Evolutionary conservation across 2,797 vertebrate species (phyloP).

Genomic region (Danio jaintianensis): DNA sequence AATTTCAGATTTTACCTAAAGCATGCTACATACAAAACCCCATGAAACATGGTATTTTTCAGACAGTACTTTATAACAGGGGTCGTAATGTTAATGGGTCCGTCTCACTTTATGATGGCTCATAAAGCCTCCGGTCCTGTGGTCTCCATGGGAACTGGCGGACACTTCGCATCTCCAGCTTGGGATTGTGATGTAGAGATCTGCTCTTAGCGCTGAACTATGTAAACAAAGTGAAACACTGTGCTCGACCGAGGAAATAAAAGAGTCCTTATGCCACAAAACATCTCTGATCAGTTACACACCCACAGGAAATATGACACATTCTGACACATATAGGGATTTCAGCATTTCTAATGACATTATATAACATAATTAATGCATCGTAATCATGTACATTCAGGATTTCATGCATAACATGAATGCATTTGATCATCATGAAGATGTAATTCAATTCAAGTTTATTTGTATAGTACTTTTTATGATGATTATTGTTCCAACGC

Average conservation of each 20-base stretch:
- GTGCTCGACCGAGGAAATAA: not conserved
- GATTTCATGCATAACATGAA: no score
- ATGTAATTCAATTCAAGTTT: no score
- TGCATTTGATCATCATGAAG: no score
- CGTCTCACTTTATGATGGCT: slow-evolving; percentile 32
- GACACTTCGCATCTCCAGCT: slow-evolving; percentile 25
- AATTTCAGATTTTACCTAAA: not conserved
- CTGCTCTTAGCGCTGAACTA: slow-evolving; percentile 22
- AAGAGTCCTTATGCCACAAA: slow-evolving; percentile 35
- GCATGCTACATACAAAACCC: not conserved
- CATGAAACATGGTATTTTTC: not conserved
- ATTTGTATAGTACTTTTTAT: no score
- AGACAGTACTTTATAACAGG: not conserved
- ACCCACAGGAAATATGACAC: not conserved
- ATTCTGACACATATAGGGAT: not conserved
- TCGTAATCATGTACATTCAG: not conserved
- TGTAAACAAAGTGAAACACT: slow-evolving; percentile 38
- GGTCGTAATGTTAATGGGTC: slow-evolving; percentile 28
- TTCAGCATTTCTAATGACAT: not conserved
- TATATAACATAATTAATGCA: not conserved
- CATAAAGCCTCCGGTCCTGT: slow-evolving; percentile 19
- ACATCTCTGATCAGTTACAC: slow-evolving; percentile 43
- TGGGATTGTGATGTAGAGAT: slow-evolving; percentile 29
- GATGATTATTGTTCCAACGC: no score
- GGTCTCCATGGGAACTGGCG: slow-evolving; percentile 48